phyloP scores from a whole-genome alignment of 1,140 invertebrate species.

The Protaetia brevitarsis region DNA sequence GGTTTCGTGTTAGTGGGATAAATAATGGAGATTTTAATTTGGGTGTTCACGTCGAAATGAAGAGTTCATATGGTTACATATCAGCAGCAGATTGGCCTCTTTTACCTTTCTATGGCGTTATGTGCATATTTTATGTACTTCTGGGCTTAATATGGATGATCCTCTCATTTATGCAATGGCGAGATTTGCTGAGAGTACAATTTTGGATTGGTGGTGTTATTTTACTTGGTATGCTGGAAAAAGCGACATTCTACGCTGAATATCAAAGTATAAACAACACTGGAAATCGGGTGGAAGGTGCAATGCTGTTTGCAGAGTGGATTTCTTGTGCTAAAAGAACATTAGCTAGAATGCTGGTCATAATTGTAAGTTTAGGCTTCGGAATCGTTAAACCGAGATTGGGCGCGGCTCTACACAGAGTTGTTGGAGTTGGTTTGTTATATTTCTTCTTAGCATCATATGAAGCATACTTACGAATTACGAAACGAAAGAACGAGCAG shows the following conservation, averaged over 20 bases:
- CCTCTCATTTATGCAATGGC: conserved; percentile 82
- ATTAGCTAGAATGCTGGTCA: conserved; percentile 86
- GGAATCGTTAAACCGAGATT: conserved; percentile 92
- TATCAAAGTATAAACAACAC: conserved; percentile 77
- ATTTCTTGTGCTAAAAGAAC: conserved; percentile 86
- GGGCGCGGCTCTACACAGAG: conserved; percentile 79
- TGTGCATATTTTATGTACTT: conserved; percentile 84
- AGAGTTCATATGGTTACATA: conserved; percentile 65
- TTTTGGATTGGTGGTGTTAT: conserved; percentile 94
- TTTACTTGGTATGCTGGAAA: conserved; percentile 79
- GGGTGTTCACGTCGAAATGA: conserved; percentile 62
- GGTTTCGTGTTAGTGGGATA: conserved; percentile 39
- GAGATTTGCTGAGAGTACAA: conserved; percentile 88
- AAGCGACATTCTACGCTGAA: conserved; percentile 87
- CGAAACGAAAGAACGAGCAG: conserved; percentile 63
- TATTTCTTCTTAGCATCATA: conserved; percentile 81
- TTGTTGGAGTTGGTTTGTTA: conserved; percentile 75
- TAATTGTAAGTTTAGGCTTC: conserved; percentile 91
- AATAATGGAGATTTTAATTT: conserved; percentile 49
- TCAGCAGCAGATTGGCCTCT: conserved; percentile 74
- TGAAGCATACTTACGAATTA: conserved; percentile 77
- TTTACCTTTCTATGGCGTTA: conserved; percentile 80
- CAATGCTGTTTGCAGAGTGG: conserved; percentile 79
- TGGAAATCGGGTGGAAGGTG: conserved; percentile 64
- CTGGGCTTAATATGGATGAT: conserved; percentile 81